These are phyloP conservation scores for Dasysyrphus tricinctus DNA, from an alignment of 2,888 invertebrate genomes.

Conservation along the genomic window DNA sequence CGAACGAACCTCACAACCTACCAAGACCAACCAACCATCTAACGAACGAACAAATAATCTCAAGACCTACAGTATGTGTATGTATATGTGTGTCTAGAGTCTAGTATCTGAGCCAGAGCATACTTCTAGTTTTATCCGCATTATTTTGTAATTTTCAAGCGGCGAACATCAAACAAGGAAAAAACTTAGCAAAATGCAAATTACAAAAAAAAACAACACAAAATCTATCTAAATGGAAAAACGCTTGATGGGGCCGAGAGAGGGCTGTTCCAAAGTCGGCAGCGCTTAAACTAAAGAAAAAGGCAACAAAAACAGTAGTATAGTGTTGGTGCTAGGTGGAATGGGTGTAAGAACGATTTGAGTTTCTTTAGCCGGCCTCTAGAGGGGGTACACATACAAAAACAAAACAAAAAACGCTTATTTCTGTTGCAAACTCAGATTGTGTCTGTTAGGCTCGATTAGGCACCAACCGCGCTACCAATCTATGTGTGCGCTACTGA, in stretches of 20 bases:
- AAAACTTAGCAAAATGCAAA: conserved; percentile 73
- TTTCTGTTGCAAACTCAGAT: conserved; percentile 44
- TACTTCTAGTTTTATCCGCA: conserved; percentile 71
- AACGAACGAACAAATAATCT: not conserved
- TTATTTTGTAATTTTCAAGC: conserved; percentile 74
- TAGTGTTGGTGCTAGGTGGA: conserved; percentile 26
- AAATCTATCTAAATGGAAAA: conserved; percentile 65
- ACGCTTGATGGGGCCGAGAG: conserved; percentile 60
- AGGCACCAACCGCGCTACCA: conserved; percentile 52
- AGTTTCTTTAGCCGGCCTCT: conserved; percentile 53
- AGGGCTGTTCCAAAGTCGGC: conserved; percentile 18
- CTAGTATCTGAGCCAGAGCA: conserved; percentile 36
- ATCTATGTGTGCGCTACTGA: conserved; percentile 50
- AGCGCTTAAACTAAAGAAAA: conserved; percentile 45
- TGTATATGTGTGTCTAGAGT: not conserved
- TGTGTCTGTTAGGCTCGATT: conserved; percentile 66
- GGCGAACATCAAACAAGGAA: conserved; percentile 71
- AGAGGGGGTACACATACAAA: conserved; percentile 7
- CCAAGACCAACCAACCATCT: not conserved
- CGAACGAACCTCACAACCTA: not conserved
- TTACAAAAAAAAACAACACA: conserved; percentile 50
- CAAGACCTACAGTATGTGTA: conserved; percentile 11
- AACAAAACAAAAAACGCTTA: conserved; percentile 12
- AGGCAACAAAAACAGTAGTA: conserved; percentile 40
- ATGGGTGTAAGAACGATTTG: conserved; percentile 71